Evolutionary conservation across 2,113 vertebrate species (phyloP).

Genomic region (Indri indri): DNA sequence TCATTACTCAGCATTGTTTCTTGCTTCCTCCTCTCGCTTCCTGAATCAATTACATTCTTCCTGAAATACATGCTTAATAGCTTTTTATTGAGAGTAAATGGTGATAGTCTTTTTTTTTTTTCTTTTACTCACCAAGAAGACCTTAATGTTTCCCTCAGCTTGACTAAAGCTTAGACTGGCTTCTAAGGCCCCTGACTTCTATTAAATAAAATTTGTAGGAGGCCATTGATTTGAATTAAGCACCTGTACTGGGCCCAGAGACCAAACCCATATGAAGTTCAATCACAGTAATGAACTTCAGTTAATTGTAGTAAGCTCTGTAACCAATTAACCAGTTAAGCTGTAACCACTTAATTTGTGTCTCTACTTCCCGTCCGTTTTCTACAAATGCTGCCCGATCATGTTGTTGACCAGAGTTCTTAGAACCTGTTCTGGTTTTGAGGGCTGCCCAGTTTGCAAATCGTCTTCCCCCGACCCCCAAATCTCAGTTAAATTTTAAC

Average conservation of each 20-base stretch:
- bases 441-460: not conserved
- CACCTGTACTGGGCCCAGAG: not conserved
- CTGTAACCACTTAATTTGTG: not conserved
- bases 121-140: not conserved
- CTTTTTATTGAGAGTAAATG: not conserved
- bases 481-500: not conserved
- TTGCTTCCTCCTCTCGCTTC: not conserved
- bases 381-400: not conserved
- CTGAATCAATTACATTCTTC: constrained; percentile 3
- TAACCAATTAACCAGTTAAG: not conserved
- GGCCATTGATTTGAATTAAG: not conserved
- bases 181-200: not conserved
- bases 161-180: not conserved
- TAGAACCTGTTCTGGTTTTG: not conserved
- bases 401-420: not conserved
- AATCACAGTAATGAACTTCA: not conserved
- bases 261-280: not conserved
- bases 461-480: not conserved
- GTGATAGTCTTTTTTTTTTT: not conserved
- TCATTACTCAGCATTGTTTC: not conserved
- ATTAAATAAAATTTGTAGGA: not conserved
- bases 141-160: not conserved
- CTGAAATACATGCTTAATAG: not conserved
- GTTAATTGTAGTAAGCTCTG: not conserved
- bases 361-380: not conserved